A percentile compares a stretch with the other conserved stretches of the same genome.
These are phyloP conservation scores for Opisthocomus hoazin DNA, from an alignment of 2,113 vertebrate species.

Conservation along the genomic window DNA sequence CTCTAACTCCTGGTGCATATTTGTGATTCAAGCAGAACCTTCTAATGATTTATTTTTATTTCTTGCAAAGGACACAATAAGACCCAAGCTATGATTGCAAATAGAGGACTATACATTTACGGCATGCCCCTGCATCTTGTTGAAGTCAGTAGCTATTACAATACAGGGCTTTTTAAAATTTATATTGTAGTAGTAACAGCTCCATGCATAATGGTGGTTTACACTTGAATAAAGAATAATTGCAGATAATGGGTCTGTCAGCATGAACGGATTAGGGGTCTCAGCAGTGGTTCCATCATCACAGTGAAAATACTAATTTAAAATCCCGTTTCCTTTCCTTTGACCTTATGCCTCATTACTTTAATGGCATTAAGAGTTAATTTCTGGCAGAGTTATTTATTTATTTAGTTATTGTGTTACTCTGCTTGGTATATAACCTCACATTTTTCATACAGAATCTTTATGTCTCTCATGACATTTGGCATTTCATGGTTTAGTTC, in stretches of 20 bases:
- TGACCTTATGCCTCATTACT: conserved; percentile 56
- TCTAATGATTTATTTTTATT: neutral
- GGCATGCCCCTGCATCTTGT: neutral
- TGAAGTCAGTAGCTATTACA: neutral
- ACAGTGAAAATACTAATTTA: conserved; percentile 61
- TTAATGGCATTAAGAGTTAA: conserved; percentile 49
- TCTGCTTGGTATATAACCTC: neutral
- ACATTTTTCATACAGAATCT: neutral
- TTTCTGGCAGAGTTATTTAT: neutral
- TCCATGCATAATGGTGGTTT: conserved; percentile 48
- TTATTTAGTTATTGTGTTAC: neutral
- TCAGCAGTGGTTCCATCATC: conserved; percentile 48
- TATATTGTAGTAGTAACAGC: conserved; percentile 17
- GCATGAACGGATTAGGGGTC: conserved; percentile 58
- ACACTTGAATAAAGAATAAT: conserved; percentile 67
- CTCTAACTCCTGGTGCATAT: neutral
- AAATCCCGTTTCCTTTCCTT: conserved; percentile 27
- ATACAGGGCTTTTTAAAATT: neutral
- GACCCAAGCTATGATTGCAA: neutral
- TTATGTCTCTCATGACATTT: neutral
- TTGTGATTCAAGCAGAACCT: neutral
- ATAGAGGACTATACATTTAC: neutral
- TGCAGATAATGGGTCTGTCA: conserved; percentile 64
- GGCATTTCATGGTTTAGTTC: neutral
- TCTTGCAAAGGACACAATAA: neutral